phyloP scores from a whole-genome alignment of 2,888 invertebrate genomes.

The Drosophila kambysellisi region DNA sequence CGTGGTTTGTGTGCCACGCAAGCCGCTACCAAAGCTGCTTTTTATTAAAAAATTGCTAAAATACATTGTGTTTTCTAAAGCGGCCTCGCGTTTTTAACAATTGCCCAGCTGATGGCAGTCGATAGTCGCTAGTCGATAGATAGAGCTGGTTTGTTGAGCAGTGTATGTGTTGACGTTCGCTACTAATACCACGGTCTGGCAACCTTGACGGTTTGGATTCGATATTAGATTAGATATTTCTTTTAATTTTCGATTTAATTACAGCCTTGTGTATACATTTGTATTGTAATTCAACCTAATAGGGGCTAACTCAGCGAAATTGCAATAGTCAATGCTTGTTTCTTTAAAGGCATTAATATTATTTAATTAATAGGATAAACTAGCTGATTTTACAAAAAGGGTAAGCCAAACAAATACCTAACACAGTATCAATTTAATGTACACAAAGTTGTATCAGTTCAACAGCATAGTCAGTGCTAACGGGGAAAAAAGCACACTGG shows the following conservation, averaged over 20 bases:
- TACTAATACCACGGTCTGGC: slow-evolving; percentile 25
- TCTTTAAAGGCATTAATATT: neutral
- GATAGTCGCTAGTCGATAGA: slow-evolving; percentile 20
- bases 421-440: neutral
- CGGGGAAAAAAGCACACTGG: slow-evolving; percentile 15
- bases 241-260: neutral
- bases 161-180: neutral
- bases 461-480: neutral
- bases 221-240: neutral
- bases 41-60: slow-evolving; percentile 79
- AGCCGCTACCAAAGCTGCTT: slow-evolving; percentile 55
- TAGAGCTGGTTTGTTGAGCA: slow-evolving; percentile 8
- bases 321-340: neutral
- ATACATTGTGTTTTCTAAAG: slow-evolving; percentile 76
- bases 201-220: too few relatives aligned
- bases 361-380: neutral
- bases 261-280: neutral
- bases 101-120: slow-evolving; percentile 33
- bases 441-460: neutral
- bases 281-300: neutral
- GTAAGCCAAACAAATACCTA: neutral
- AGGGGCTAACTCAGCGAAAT: neutral
- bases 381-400: neutral
- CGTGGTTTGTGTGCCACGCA: slow-evolving; percentile 51
- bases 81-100: slow-evolving; percentile 51